Base-by-base conservation (phyloP, 2,113 vertebrate genomes). In the Peromyscus polionotus region DNA sequence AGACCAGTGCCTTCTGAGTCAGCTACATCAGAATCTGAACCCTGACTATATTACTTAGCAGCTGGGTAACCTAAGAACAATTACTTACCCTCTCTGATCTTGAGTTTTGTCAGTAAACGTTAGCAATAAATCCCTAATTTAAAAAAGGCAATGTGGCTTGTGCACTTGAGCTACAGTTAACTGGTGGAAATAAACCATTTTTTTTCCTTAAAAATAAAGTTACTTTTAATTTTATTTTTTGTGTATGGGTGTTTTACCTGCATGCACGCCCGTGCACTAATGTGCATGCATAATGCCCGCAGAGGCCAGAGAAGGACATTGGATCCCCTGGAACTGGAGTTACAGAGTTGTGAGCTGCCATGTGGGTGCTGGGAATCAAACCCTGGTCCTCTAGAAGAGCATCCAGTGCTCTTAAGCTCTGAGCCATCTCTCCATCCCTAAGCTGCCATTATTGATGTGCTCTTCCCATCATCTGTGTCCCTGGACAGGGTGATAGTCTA, bases 71-170 rank as follows among this genome's bases (percentile, higher is more conserved):
- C 54, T 93, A 57, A 79, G 42, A 81, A 70, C 90, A 91, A n/a
- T 88, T 39, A 70, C 42, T 91, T 92, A 63, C 22, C 39, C 31
- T 75, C 57, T 68, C 57, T 87, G 75, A 84, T n/a, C 36, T 48
- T 83, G 61, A 72, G 67, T 28, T 93, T 42, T 61, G 80, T 24
- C 68, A 67, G 45, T 85, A 75, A 91, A 93, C 80, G 14, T 87
- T 95, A 94, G 76, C 89, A n/a, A 45, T 54, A 89, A 76, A 73
- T 72, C 61, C 9, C 42, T 42, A 88, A 24, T 67, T 84, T 59
- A 39, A 17, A 70, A n/a, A 8, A 22, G n/a, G 86, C 57, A 28
- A 45, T 57, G 0, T 0, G 10, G 28, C 33, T 57, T 77, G 22
- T 73, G 5, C 36, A 26, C 14, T 75, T 1, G 0, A 81, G 73